Evolutionary conservation across 2,797 vertebrate species (phyloP), one percentile per base, ranked within the genome.

Genomic region (Parotocinclus haroldoi): DNA sequence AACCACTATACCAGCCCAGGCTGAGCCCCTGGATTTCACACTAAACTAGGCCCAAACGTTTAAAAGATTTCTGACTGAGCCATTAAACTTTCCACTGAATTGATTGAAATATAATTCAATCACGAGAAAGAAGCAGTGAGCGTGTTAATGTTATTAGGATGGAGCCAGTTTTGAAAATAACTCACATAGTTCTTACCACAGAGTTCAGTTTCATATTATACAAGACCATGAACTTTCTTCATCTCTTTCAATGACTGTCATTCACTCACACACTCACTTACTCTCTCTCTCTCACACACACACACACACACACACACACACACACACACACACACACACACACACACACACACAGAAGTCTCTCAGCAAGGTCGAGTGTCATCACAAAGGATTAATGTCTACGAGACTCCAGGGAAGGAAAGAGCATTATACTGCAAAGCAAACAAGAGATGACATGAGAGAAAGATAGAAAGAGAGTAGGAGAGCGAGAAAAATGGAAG

Each of bases 361-460:
- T 89, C 79, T 88, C 82, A 89, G 88, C 89, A 89, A 90, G 89
- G 89, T 89, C 88, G 85, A 86, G 71, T 89, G 89, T 89, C 87
- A 89, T 89, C 87, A 90, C 87, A 88, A 90, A 88, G 85, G 87
- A 91, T 89, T 88, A 89, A 87, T 89, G 86, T 90, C 86, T 84
- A 82, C 86, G 84, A 83, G 87, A 88, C 87, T 88, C 84, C 83
- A 79, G 88, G 88, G 87, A 84, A 80, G 86, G 83, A 83, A 83
- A 83, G 45, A 46, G 85, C 84, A 84, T 86, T 84, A 87, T 58
- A 70, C 54, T 51, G 85, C 84, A 86, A 86, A 86, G 78, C 79
- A 82, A 85, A 84, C 85, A 84, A 88, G 83, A 87, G 82, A 83
- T 60, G 36, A 56, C 48, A 11, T 44, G 38, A 61, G 27, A 58